Evolutionary conservation across 2,113 vertebrate species (phyloP).

Genomic region (Pedionomus torquatus): DNA sequence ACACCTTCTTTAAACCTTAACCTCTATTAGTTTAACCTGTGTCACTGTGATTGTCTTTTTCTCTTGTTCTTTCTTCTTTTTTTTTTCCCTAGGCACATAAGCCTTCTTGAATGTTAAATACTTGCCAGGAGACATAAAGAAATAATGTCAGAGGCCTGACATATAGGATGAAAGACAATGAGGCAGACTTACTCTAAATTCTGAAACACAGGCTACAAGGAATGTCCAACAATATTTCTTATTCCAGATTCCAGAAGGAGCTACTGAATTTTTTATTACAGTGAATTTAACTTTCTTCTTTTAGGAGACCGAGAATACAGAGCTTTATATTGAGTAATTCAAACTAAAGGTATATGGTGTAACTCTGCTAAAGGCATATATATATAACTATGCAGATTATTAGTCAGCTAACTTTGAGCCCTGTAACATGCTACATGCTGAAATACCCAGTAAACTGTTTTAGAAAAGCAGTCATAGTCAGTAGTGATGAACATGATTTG

Average conservation of each 20-base stretch:
- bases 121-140: conserved; percentile 10
- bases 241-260: not conserved
- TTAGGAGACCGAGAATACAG: not conserved
- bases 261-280: not conserved
- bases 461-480: not conserved
- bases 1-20: not conserved
- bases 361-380: not conserved
- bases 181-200: conserved; percentile 1
- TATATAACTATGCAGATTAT: not conserved
- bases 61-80: not conserved
- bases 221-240: not conserved
- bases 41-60: not conserved
- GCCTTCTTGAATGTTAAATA: conserved; percentile 6
- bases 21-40: conserved; percentile 22
- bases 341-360: not conserved
- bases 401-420: not conserved
- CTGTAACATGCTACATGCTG: not conserved
- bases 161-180: not conserved
- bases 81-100: not conserved
- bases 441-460: not conserved
- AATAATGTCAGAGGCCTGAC: conserved; percentile 9
- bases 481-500: not conserved
- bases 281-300: not conserved
- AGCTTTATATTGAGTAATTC: not conserved
- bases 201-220: not conserved